A percentile compares a stretch with the other conserved stretches of the same genome.
These are phyloP conservation scores for Tetragnatha versicolor DNA, from an alignment of 1,140 invertebrate genomes.

Conservation along the genomic window DNA sequence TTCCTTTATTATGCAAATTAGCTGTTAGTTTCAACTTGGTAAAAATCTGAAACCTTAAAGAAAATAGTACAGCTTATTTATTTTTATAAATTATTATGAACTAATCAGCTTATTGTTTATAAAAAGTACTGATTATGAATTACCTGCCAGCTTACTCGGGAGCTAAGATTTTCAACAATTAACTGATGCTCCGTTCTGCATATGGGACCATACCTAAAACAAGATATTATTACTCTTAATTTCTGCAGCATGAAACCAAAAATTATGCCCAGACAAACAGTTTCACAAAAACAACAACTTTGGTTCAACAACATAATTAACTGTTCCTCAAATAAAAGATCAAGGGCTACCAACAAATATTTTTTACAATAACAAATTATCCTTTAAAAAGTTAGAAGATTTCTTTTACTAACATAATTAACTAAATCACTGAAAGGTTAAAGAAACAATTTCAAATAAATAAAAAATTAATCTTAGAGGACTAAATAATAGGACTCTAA, in stretches of 20 bases:
- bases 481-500: too few species aligned
- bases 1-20: background rate
- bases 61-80: background rate
- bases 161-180: slow-evolving; percentile 97
- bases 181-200: slow-evolving; percentile 95
- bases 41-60: background rate
- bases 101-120: background rate
- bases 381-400: background rate
- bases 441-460: too few species aligned
- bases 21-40: background rate
- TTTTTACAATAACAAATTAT: background rate
- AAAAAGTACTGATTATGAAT: slow-evolving; percentile 61
- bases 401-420: too few species aligned
- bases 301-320: background rate
- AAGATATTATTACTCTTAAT: too few species aligned
- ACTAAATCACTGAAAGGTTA: too few species aligned
- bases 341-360: background rate
- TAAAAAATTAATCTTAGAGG: too few species aligned
- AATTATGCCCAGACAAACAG: background rate
- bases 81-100: background rate
- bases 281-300: background rate
- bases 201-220: slow-evolving; percentile 91
- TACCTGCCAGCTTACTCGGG: slow-evolving; percentile 99
- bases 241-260: too few species aligned
- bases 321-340: background rate